Conservation (phyloP, 2,797 vertebrate genomes). For the Catamblyrhynchus diadema region DNA sequence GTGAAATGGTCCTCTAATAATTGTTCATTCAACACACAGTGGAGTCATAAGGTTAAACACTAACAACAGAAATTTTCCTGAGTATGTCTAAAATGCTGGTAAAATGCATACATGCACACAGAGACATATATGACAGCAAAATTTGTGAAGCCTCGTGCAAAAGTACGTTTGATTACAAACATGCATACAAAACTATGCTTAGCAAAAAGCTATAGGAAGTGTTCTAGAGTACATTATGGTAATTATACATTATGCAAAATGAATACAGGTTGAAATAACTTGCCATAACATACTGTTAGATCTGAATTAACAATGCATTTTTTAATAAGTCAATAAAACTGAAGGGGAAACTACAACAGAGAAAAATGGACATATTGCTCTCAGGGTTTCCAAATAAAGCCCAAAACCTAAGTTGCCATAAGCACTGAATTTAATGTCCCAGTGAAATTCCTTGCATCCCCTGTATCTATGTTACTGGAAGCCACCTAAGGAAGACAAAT, state of each 20-base stretch:
- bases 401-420: constrained; percentile 59
- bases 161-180: neutral
- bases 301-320: constrained; percentile 1
- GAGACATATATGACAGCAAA: neutral
- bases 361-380: constrained; percentile 29
- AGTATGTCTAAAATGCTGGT: neutral
- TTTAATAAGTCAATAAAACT: constrained; percentile 15
- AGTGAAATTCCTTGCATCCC: constrained; percentile 72
- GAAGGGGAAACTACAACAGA: neutral
- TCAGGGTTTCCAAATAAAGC: constrained; percentile 68
- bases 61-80: constrained; percentile 24
- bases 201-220: neutral
- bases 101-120: neutral
- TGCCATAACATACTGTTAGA: neutral
- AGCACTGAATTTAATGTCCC: constrained; percentile 71
- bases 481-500: constrained; percentile 82
- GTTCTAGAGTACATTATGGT: neutral
- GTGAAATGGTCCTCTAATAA: constrained; percentile 50
- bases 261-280: neutral
- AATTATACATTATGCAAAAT: neutral
- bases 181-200: neutral
- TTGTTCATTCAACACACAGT: constrained; percentile 21
- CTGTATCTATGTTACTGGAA: constrained; percentile 77
- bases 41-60: constrained; percentile 43
- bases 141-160: neutral